Conservation (phyloP, 2,888 invertebrate genomes). For the Busseola fusca region DNA sequence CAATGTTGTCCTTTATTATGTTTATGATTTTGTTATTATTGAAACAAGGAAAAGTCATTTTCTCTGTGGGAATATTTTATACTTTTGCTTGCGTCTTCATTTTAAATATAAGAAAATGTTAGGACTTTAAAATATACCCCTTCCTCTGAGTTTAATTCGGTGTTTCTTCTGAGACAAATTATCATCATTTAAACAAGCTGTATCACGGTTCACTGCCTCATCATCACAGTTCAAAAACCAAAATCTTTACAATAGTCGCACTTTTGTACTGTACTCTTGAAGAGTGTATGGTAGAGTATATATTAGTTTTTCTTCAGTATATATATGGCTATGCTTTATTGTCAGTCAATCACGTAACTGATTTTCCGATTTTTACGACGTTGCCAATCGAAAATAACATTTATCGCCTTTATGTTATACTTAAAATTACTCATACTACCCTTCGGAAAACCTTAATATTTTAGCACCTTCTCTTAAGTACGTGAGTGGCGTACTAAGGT, state of each 20-base stretch:
- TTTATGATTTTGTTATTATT: not conserved
- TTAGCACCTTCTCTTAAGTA: constrained; percentile 33
- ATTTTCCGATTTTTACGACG: not conserved
- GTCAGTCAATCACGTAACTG: not conserved
- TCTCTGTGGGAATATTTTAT: not conserved
- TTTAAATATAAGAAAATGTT: not conserved
- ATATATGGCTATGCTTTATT: not conserved
- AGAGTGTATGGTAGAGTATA: too few species aligned
- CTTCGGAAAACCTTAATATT: constrained; percentile 36
- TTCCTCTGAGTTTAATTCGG: not conserved
- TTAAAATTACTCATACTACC: constrained; percentile 11
- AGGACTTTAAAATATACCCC: not conserved
- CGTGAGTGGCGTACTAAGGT: constrained; percentile 42
- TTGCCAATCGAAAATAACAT: constrained; percentile 7
- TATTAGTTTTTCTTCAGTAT: not conserved
- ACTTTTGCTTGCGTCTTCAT: not conserved
- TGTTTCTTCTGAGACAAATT: not conserved
- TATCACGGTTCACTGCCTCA: not conserved
- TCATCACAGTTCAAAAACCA: not conserved
- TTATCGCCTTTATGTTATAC: not conserved
- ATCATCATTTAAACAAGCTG: not conserved
- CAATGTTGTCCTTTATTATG: constrained; percentile 2
- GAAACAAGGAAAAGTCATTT: not conserved
- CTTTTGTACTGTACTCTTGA: too few species aligned
- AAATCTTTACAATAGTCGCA: not conserved